A percentile compares a stretch with the other conserved stretches of the same genome.
phyloP scores from a whole-genome alignment of 64 coral and sea anemone genomes.

The Orbicella faveolata region DNA sequence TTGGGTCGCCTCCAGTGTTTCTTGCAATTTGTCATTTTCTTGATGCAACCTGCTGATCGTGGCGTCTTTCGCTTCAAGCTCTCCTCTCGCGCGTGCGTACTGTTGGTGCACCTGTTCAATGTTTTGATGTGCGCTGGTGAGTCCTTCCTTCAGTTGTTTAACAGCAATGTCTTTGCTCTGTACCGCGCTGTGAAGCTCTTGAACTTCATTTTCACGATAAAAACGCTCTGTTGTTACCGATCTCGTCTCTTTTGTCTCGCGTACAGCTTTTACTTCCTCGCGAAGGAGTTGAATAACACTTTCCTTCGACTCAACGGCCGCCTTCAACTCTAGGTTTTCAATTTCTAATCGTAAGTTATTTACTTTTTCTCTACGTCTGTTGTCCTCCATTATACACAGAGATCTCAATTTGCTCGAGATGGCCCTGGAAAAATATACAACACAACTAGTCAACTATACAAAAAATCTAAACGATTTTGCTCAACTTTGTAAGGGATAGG shows the following conservation, averaged over 20 bases:
- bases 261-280: conserved; percentile 42
- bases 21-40: conserved; percentile 66
- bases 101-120: conserved; percentile 83
- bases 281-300: conserved; percentile 29
- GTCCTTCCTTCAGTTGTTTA: conserved; percentile 63
- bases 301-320: conserved; percentile 45
- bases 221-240: background rate
- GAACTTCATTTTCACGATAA: conserved; percentile 34
- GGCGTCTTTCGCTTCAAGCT: conserved; percentile 83
- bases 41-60: conserved; percentile 69
- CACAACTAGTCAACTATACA: background rate
- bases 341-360: conserved; percentile 37
- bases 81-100: conserved; percentile 81
- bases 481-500: background rate
- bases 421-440: background rate
- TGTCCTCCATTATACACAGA: conserved; percentile 19
- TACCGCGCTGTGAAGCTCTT: conserved; percentile 53
- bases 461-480: background rate
- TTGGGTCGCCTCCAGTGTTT: conserved; percentile 65
- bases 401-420: conserved; percentile 19
- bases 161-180: conserved; percentile 60
- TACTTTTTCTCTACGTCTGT: conserved; percentile 15
- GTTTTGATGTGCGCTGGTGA: conserved; percentile 63
- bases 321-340: conserved; percentile 68
- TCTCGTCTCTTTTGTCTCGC: conserved; percentile 19